Conservation (phyloP, 2,113 vertebrate genomes). For the Actinemys pallida region DNA sequence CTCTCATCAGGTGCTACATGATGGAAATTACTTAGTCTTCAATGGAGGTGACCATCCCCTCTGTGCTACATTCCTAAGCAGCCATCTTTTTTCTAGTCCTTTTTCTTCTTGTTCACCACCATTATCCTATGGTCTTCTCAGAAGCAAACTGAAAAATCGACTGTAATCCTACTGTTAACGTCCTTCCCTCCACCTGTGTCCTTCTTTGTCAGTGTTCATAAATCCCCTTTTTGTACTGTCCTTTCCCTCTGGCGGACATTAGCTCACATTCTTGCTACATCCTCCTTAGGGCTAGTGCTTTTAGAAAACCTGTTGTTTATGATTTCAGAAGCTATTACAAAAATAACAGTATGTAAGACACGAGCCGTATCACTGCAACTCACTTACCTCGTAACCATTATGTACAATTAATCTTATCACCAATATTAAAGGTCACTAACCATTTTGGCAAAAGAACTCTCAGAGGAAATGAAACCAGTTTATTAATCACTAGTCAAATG, state of each 20-base stretch:
- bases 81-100: background rate
- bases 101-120: background rate
- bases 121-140: background rate
- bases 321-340: no score
- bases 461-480: background rate
- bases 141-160: background rate
- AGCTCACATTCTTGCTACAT: background rate
- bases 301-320: no score
- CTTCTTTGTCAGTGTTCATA: background rate
- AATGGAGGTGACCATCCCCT: background rate
- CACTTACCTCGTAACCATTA: background rate
- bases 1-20: background rate
- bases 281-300: no score
- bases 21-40: background rate
- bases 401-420: background rate
- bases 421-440: background rate
- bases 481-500: background rate
- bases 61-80: background rate
- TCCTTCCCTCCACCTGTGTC: background rate
- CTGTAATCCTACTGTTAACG: background rate
- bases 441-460: background rate
- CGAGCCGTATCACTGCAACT: background rate
- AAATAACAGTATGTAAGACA: background rate
- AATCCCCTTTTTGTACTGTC: background rate
- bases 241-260: accelerated